phyloP scores from a whole-genome alignment of 92 coral and sea anemone genomes.

The Scolanthus callimorphus region DNA sequence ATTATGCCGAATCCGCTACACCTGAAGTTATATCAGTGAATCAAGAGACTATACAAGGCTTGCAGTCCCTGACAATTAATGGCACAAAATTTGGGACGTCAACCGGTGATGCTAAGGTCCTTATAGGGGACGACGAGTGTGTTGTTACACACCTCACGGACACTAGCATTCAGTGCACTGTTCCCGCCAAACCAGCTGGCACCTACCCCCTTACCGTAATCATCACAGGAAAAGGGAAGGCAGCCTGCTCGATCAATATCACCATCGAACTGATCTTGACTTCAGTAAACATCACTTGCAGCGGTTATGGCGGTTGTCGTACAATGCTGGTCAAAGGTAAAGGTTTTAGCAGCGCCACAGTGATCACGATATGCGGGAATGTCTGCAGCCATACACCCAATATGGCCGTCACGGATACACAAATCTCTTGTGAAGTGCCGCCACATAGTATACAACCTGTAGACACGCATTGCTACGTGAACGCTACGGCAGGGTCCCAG shows the following conservation, averaged over 20 bases:
- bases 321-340: conserved; percentile 44
- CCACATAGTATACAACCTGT: conserved; percentile 40
- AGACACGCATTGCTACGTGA: conserved; percentile 46
- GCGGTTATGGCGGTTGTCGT: conserved; percentile 89
- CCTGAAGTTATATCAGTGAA: conserved; percentile 55
- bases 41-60: conserved; percentile 48
- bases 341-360: conserved; percentile 60
- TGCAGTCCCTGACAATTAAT: conserved; percentile 49
- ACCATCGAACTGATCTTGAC: conserved; percentile 48
- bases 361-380: conserved; percentile 63
- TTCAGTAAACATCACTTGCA: conserved; percentile 40
- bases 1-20: conserved; percentile 43
- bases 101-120: conserved; percentile 31
- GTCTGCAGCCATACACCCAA: conserved; percentile 32
- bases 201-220: conserved; percentile 43
- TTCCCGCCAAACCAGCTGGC: conserved; percentile 73
- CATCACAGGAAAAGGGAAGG: conserved; percentile 68
- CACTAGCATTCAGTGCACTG: conserved; percentile 47
- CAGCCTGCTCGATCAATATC: conserved; percentile 50
- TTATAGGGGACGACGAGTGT: conserved; percentile 56
- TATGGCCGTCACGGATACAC: conserved; percentile 30
- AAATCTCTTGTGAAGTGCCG: conserved; percentile 79
- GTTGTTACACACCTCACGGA: conserved; percentile 32
- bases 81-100: conserved; percentile 49
- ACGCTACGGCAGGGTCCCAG: conserved; percentile 19